A percentile compares a stretch with the other conserved stretches of the same genome.
phyloP scores from a whole-genome alignment of 1,140 invertebrate genomes.

The Drosophila trapezifrons region DNA sequence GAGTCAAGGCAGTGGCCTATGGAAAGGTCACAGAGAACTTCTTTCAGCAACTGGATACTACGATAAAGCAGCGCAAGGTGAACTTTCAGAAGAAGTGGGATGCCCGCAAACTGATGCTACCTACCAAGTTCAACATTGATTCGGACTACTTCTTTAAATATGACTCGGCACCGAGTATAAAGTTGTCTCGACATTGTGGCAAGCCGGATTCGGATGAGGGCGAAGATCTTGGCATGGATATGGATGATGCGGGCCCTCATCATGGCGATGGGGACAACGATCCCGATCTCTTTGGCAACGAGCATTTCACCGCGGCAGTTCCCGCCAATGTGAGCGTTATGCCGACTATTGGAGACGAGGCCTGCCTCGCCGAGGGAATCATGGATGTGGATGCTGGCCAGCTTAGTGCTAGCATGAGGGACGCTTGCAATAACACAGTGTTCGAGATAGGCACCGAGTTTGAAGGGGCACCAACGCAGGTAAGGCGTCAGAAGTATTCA shows the following conservation, averaged over 20 bases:
- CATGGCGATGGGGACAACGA: conserved; percentile 54
- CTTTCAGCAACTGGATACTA: conserved; percentile 61
- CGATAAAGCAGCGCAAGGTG: conserved; percentile 64
- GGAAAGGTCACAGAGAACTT: conserved; percentile 54
- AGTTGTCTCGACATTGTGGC: conserved; percentile 43
- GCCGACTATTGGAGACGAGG: background rate
- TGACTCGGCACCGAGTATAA: conserved; percentile 65
- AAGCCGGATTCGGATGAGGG: conserved; percentile 47
- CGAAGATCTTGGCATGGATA: conserved; percentile 29
- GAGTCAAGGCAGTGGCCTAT: conserved; percentile 56
- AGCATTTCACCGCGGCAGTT: conserved; percentile 52
- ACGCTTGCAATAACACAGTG: conserved; percentile 66
- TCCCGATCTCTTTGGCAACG: conserved; percentile 63
- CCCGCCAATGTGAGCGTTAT: conserved; percentile 29
- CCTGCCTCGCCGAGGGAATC: conserved; percentile 47
- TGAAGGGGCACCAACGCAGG: conserved; percentile 77
- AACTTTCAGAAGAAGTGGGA: conserved; percentile 83
- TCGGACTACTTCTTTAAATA: conserved; percentile 61
- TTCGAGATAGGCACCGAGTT: conserved; percentile 79
- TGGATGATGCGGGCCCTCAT: conserved; percentile 24
- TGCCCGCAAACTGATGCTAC: conserved; percentile 73
- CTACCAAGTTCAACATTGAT: conserved; percentile 69
- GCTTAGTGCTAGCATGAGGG: conserved; percentile 20
- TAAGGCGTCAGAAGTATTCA: conserved; percentile 2
- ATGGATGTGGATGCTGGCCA: conserved; percentile 53